Evolutionary conservation across 1,140 invertebrate species (phyloP).

Genomic region (Matsumurasca onukii): DNA sequence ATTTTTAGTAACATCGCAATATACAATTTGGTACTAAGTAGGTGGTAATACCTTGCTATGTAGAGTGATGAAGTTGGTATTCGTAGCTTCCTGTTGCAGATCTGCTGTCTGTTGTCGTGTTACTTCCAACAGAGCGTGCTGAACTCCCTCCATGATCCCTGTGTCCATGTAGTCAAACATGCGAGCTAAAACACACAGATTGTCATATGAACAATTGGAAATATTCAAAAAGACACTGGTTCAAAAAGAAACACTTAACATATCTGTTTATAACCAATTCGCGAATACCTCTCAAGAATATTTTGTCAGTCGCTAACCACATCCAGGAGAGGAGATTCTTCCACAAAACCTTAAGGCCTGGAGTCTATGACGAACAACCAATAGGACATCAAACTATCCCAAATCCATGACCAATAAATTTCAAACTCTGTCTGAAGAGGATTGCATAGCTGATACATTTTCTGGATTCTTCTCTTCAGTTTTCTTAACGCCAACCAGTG

Average conservation of each 20-base stretch:
- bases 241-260: background rate
- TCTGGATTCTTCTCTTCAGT: no score
- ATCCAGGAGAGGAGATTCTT: no score
- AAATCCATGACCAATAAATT: no score
- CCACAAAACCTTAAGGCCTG: no score
- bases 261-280: background rate
- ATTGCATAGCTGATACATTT: no score
- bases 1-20: background rate
- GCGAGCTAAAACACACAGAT: constrained; percentile 56
- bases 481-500: no score
- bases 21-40: background rate
- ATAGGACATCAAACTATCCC: no score
- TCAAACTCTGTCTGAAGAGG: no score
- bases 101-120: constrained; percentile 59
- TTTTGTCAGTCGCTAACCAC: no score
- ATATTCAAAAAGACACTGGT: background rate
- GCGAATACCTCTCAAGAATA: no score
- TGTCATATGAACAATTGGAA: background rate
- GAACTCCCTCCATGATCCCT: constrained; percentile 83
- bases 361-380: no score
- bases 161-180: constrained; percentile 88
- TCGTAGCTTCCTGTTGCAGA: constrained; percentile 52
- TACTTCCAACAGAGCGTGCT: constrained; percentile 63
- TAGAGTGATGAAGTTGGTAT: constrained; percentile 59
- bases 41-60: constrained; percentile 60